Conservation (phyloP, 1,140 invertebrate genomes). For the Nymphalis io region DNA sequence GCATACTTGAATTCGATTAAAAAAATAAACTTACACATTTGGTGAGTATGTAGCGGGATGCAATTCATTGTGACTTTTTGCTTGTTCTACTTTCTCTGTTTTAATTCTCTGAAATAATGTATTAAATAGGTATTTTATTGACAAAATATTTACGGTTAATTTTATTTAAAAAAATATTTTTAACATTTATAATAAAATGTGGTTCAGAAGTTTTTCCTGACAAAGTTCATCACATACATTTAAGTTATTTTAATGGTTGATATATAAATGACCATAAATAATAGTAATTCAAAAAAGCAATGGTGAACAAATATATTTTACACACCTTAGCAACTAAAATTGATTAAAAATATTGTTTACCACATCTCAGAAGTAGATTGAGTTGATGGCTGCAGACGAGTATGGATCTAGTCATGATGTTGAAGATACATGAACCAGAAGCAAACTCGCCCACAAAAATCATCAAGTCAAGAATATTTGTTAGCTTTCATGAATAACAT, state of each 20-base stretch:
- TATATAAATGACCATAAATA: too few species aligned
- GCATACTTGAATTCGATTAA: constrained; percentile 3
- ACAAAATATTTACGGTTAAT: neutral
- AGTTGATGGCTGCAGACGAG: constrained; percentile 87
- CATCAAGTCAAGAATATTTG: constrained; percentile 61
- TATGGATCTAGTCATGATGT: constrained; percentile 91
- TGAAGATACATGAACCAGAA: constrained; percentile 86
- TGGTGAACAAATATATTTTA: too few species aligned
- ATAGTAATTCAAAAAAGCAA: too few species aligned
- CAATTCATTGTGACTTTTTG: constrained; percentile 50
- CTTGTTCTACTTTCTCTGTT: constrained; percentile 50
- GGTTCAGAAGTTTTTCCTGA: too few species aligned
- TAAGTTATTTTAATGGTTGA: too few species aligned
- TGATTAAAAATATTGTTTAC: neutral
- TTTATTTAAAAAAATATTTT: too few species aligned
- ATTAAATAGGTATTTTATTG: neutral
- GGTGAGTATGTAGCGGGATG: constrained; percentile 61
- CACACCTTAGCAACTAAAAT: neutral
- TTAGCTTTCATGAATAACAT: too few species aligned
- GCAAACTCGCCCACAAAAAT: constrained; percentile 87
- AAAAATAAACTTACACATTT: constrained; percentile 55
- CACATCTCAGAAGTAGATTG: constrained; percentile 41
- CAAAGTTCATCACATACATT: too few species aligned
- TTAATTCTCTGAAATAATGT: constrained; percentile 62
- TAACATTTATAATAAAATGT: too few species aligned